Base-by-base conservation (phyloP, 2,113 vertebrate genomes). In the Deroptyus accipitrinus region DNA sequence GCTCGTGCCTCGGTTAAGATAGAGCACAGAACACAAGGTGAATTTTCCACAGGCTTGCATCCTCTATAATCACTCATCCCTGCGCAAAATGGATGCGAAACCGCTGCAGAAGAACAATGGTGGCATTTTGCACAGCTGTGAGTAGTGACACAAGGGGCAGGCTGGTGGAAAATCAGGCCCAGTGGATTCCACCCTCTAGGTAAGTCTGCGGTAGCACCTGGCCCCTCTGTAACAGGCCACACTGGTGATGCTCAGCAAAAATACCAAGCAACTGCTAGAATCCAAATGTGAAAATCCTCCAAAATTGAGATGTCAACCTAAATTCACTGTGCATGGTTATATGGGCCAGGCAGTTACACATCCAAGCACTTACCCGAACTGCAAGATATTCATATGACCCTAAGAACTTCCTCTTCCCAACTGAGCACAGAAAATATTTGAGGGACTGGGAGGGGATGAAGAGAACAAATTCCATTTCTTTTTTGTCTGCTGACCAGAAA, bases 1-100 rank as follows among this genome's bases (percentile, higher is more conserved):
- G 80, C 88, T 96, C 2, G 11, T 92, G 67, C 81, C 88, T 92
- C 28, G 0, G 86, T 75, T 95, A 76, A 83, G 86, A 94, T 48
- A 67, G 75, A 96, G 70, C 59, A 76, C 57, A 94, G 77, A 91
- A 93, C 92, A 97, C 83, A 96, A 91, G 75, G 80, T 76, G 77
- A 89, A 89, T 96, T 96, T 97, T 96, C 95, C 96, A 94, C 67
- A 3, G 9, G 61, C 63, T 94, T 97, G 81, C 88, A 87, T 86
- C 92, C 83, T 94, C 92, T 96, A 3, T 67, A 91, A 83, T 91
- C 88, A 95, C 72, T 80, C 83, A 94, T 62, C 57, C 86, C 88
- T 74, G 81, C 0, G 2, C 84, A 94, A 96, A 96, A 89, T 44
- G 59, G 83, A 95, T 89, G 81, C 6, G 12, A 70, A 94, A 69